Base-by-base conservation (phyloP, 2,888 invertebrate species). In the Lamproptera curius region DNA sequence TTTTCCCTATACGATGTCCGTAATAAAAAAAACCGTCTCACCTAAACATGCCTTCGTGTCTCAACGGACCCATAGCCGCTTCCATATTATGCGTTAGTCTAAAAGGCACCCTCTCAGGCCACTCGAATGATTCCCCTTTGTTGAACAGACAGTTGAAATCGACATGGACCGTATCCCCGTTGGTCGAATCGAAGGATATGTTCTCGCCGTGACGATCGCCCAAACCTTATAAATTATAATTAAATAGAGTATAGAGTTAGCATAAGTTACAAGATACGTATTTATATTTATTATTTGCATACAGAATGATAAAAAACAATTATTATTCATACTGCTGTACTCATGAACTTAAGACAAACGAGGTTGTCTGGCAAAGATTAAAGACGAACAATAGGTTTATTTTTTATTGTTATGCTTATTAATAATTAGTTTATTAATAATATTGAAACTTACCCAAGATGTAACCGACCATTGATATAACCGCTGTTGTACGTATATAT, bases 121-220 rank as follows among this genome's bases (percentile, higher is more conserved):
- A 95, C 42, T 94, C 94, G 70, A 98, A 95, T 0, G 91, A 89
- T 74, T 96, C 95, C 75, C 96, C 93, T 89, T 92, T 95, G 79
- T 99, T 98, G 80, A 99, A 99, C 11, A 99, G 87, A 69, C 98
- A 97, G 80, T 98, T 99, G 77, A 98, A 99, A 79, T 99, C 99
- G 0, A 99, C 99, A 74, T 99, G 99, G 0, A 99, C 95, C 0
- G 94, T 92, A 71, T 99, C 97, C 0, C 99, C 99, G 62, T 93
- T 95, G 0, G 92, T 94, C 0, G 95, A 93, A 81, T 99, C 98
- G 58, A 99, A 91, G 5, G 97, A 90, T 65, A 99, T 96, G 76
- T 99, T 99, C 83, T 98, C 97, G 16, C 97, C 97, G 69, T 98
- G 97, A 10, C 99, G 91, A 83, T 99, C 99, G 9, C 99, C 99